Evolutionary conservation across 2,113 vertebrate species (phyloP).

Genomic region (Chitala chitala): DNA sequence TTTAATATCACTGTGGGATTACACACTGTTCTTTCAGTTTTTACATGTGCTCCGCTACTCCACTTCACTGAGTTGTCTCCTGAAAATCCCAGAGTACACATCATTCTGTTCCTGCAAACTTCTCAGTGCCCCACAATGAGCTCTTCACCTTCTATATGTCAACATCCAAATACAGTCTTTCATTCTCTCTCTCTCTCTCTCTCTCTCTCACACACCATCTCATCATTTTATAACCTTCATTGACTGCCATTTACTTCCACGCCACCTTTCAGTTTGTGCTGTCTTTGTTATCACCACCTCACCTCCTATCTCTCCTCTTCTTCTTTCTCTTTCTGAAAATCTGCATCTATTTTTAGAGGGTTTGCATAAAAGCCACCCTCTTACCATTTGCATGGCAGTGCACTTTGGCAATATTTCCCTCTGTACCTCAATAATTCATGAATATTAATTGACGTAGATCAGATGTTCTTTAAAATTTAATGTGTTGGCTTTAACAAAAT

Average conservation of each 20-base stretch:
- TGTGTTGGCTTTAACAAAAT: conserved; percentile 32
- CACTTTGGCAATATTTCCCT: conserved; percentile 31
- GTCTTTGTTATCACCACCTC: not conserved
- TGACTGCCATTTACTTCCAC: not conserved
- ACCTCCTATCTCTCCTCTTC: not conserved
- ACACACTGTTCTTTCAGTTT: no score
- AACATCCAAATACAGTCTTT: no score
- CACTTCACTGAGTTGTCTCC: not conserved
- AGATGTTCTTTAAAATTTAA: conserved; percentile 37
- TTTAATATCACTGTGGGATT: no score
- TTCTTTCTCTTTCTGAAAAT: conserved; percentile 1
- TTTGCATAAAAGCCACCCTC: conserved; percentile 20
- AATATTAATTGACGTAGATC: conserved; percentile 41
- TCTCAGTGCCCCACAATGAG: not conserved
- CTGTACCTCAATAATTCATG: conserved; percentile 41
- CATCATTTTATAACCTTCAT: not conserved
- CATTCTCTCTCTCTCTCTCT: not conserved
- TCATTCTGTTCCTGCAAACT: no score
- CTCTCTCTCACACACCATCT: not conserved
- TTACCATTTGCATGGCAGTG: conserved; percentile 34
- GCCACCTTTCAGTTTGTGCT: not conserved
- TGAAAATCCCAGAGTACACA: not conserved
- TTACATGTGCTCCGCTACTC: no score
- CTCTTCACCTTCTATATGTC: no score
- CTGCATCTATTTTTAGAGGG: conserved; percentile 27